Evolutionary conservation across 2,888 invertebrate species (phyloP), one percentile per base, ranked within the genome.

Genomic region (Clivina fossor): DNA sequence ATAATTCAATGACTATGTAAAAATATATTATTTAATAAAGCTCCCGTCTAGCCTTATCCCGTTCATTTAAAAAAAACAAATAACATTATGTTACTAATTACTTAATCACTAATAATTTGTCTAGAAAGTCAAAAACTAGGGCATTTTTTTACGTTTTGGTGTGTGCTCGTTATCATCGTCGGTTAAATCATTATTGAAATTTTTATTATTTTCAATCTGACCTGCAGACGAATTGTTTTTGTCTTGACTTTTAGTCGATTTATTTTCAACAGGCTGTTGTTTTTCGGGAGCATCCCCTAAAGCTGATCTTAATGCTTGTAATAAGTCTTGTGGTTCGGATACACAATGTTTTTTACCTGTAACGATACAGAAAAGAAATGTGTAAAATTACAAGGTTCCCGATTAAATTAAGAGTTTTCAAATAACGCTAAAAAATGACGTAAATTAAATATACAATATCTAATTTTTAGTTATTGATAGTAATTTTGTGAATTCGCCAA

Each of bases 311-410:
- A 86, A 78, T 4, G 82, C 79, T 60, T 84, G 78, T 62, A 85
- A 77, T 62, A 84, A 66, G 57, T 80, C 74, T 38, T 80, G 73
- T 4, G 82, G 80, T 62, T 81, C 83, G 24, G 76, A 73, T 65
- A 80, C 76, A 60, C 80, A 80, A 62, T 79, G 71, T 74, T 85
- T 86, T 63, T 79, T 81, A 71, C 86, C 86, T 86, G 76, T 60
- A 74, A 74, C 57, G 56, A 58, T 58, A 59, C 58, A 46, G 47
- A 58, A 55, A 55, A 44, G 51, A 47, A 32, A 38, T 33, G 5
- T 15, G 13, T 38, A 11, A 38, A 18, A 16, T 37, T n/a, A n/a
- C n/a, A n/a, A n/a, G n/a, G n/a, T n/a, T n/a, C n/a, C n/a, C n/a
- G n/a, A n/a, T n/a, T n/a, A n/a, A n/a, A n/a, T n/a, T n/a, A n/a